Percentiles rank a stretch among this genome's conserved stretches.
Evolutionary conservation across 2,113 vertebrate genomes (phyloP).

Genomic region (Esox niger): DNA sequence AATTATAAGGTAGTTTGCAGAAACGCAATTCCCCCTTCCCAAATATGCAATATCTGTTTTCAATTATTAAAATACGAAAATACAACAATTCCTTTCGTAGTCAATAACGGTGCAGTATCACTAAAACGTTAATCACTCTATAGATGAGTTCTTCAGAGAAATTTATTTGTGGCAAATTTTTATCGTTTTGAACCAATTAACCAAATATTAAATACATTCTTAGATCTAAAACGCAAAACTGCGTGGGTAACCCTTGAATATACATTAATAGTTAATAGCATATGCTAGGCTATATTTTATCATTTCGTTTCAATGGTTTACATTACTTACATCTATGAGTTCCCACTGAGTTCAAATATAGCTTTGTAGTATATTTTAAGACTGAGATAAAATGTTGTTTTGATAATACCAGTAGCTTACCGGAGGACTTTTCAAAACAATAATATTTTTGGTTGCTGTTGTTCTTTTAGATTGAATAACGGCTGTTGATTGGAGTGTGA

Average conservation of each 20-base stretch:
- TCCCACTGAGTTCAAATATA: no score
- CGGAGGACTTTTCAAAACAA: not conserved
- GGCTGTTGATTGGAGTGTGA: not conserved
- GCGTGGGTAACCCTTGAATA: no score
- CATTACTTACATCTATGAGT: no score
- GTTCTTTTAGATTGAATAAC: not conserved
- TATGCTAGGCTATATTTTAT: no score
- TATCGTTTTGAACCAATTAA: not conserved
- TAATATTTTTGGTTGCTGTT: not conserved
- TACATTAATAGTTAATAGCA: no score
- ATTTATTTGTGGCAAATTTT: not conserved
- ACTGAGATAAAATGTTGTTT: not conserved
- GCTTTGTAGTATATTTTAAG: not conserved
- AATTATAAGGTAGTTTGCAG: conserved; percentile 8
- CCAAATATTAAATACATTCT: no score
- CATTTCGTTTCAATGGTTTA: no score
- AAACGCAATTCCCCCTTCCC: conserved; percentile 6
- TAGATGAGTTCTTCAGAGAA: not conserved
- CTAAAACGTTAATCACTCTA: not conserved
- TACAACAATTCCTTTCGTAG: not conserved
- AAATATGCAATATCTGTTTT: not conserved
- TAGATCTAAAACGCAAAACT: no score
- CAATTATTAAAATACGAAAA: not conserved
- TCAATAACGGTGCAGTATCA: not conserved
- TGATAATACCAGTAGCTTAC: not conserved